These are phyloP conservation scores for Sebastes glaucus DNA, from an alignment of 2,797 vertebrate species.

Conservation along the genomic window DNA sequence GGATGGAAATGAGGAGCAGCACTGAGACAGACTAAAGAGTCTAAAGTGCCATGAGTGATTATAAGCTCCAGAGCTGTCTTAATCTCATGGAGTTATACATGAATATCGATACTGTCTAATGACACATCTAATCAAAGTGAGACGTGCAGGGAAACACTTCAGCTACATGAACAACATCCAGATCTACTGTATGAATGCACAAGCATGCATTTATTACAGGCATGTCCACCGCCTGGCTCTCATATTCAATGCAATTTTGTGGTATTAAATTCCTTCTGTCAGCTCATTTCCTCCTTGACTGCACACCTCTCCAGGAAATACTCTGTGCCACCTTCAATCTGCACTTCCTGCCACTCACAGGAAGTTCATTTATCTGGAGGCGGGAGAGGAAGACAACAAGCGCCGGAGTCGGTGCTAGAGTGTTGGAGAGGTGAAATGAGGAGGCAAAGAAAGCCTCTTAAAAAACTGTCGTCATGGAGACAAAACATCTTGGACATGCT, in stretches of 20 bases:
- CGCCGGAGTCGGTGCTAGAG: background rate
- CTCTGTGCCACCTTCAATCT: conserved; percentile 63
- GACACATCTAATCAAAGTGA: conserved; percentile 9
- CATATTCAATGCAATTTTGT: conserved; percentile 33
- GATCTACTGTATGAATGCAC: background rate
- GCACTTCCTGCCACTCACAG: conserved; percentile 59
- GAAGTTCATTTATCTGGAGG: conserved; percentile 59
- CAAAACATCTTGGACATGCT: conserved; percentile 37
- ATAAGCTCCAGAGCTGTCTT: background rate
- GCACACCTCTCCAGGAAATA: conserved; percentile 54
- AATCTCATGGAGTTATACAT: background rate
- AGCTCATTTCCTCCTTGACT: conserved; percentile 64
- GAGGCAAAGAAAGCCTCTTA: conserved; percentile 18
- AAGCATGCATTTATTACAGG: conserved; percentile 8
- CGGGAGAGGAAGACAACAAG: conserved; percentile 8
- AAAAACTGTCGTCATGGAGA: conserved; percentile 50
- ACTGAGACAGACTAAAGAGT: background rate
- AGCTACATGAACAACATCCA: background rate
- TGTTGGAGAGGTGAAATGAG: background rate
- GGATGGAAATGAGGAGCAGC: conserved; percentile 11
- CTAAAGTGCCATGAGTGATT: conserved; percentile 6
- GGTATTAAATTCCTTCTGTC: conserved; percentile 57
- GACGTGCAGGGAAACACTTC: conserved; percentile 2
- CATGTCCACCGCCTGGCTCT: conserved; percentile 7
- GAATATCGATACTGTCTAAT: conserved; percentile 18